These are phyloP conservation scores for Pteropus rufus DNA, from an alignment of 2,797 vertebrate genomes.

Conservation along the genomic window DNA sequence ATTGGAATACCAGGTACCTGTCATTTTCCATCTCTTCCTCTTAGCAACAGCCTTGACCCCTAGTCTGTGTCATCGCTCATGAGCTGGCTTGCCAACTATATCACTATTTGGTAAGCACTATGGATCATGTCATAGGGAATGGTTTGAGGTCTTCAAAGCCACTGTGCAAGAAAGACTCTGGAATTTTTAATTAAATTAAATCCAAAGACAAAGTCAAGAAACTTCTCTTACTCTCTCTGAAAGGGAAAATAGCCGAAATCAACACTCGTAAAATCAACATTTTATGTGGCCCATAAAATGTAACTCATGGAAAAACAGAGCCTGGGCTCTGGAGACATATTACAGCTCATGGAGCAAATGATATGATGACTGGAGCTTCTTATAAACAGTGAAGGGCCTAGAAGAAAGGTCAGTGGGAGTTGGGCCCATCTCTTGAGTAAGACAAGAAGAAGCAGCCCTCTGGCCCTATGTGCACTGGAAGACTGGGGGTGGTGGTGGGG, in stretches of 20 bases:
- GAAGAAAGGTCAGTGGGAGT: not conserved
- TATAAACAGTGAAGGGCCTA: too few relatives aligned
- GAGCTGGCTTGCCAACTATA: fast-evolving
- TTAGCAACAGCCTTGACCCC: not conserved
- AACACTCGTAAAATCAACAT: not conserved
- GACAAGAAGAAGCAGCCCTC: too few relatives aligned
- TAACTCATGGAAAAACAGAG: not conserved
- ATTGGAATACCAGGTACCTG: conserved; percentile 86
- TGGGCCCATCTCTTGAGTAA: not conserved
- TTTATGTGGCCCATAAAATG: not conserved
- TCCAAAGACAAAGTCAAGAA: not conserved
- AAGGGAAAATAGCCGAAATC: not conserved
- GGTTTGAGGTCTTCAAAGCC: not conserved
- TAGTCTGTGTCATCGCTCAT: fast-evolving
- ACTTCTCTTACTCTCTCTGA: not conserved
- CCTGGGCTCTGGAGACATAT: not conserved
- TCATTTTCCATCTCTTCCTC: not conserved
- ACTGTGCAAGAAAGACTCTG: not conserved
- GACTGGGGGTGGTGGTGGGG: too few relatives aligned
- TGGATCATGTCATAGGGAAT: not conserved
- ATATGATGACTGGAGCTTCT: not conserved
- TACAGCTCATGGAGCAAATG: not conserved
- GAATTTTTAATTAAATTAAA: not conserved
- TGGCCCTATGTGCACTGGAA: fast-evolving
- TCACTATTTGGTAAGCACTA: not conserved